A percentile compares a stretch with the other conserved stretches of the same genome.
Evolutionary conservation across 2,797 vertebrate species (phyloP).

Genomic region (Phoebastria nigripes): DNA sequence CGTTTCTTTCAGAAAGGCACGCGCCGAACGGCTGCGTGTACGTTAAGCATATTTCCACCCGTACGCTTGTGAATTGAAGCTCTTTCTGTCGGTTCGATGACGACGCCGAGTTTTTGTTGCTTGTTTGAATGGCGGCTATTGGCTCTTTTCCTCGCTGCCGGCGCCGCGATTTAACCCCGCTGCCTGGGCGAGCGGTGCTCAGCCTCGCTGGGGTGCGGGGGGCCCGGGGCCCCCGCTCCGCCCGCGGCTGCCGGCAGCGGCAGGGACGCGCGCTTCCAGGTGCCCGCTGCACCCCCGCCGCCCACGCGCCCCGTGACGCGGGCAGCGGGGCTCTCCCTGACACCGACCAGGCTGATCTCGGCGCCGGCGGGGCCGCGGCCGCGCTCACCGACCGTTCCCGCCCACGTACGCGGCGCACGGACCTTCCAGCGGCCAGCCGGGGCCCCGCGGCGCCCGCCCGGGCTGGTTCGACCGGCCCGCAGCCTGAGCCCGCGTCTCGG

Average conservation of each 20-base stretch:
- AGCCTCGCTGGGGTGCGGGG: too few relatives aligned
- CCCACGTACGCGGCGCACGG: accelerated
- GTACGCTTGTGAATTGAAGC: accelerated
- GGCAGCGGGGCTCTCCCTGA: too few relatives aligned
- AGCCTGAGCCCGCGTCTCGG: not conserved
- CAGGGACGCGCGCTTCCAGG: too few relatives aligned
- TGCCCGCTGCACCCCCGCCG: not conserved
- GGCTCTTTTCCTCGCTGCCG: too few relatives aligned
- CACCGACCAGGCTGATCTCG: not conserved
- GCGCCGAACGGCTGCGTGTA: accelerated
- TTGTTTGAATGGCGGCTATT: accelerated
- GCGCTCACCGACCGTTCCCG: not conserved
- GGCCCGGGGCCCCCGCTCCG: not conserved
- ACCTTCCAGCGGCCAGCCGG: too few relatives aligned
- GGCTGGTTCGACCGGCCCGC: too few relatives aligned
- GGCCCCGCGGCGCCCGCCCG: not conserved
- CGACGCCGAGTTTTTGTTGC: accelerated
- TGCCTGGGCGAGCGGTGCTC: too few relatives aligned
- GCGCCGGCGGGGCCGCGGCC: not conserved
- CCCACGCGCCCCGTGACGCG: not conserved
- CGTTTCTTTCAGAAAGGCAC: accelerated
- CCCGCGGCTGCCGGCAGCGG: not conserved
- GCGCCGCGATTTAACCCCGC: not conserved
- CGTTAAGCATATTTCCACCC: accelerated
- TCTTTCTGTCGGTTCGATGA: accelerated